Conservation (phyloP, 2,888 invertebrate genomes). For the Trilocha varians region DNA sequence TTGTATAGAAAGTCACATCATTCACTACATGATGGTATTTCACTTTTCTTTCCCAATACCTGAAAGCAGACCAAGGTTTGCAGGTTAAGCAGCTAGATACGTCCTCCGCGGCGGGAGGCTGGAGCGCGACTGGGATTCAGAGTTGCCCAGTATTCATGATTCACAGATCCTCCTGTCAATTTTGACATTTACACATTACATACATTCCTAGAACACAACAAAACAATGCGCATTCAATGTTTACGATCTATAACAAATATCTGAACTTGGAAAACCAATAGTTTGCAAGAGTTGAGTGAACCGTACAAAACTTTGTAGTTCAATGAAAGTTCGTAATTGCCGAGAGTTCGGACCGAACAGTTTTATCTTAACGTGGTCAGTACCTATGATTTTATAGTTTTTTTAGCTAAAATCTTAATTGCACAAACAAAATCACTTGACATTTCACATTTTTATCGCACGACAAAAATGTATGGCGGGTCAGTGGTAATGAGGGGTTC, state of each 20-base stretch:
- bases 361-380: constrained; percentile 11
- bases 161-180: constrained; percentile 6
- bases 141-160: not conserved
- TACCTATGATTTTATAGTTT: constrained; percentile 12
- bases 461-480: constrained; percentile 68
- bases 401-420: constrained; percentile 27
- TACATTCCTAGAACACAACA: constrained; percentile 18
- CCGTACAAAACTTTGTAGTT: not conserved
- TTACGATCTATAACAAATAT: not conserved
- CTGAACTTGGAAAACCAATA: constrained; percentile 1
- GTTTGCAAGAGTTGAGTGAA: constrained; percentile 1
- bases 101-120: not conserved
- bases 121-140: not conserved
- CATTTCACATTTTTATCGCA: constrained; percentile 64
- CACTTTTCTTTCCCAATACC: constrained; percentile 47
- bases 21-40: constrained; percentile 63
- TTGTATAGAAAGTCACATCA: constrained; percentile 66
- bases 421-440: constrained; percentile 55
- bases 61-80: constrained; percentile 25
- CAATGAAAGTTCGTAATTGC: constrained; percentile 14
- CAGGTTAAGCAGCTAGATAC: not conserved
- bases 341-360: constrained; percentile 19
- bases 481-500: constrained; percentile 21
- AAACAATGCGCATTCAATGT: constrained; percentile 15
- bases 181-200: constrained; percentile 15